Evolutionary conservation across 2,797 vertebrate genomes (phyloP), one percentile per base, ranked within the genome.

Genomic region (Delichon dasypus): DNA sequence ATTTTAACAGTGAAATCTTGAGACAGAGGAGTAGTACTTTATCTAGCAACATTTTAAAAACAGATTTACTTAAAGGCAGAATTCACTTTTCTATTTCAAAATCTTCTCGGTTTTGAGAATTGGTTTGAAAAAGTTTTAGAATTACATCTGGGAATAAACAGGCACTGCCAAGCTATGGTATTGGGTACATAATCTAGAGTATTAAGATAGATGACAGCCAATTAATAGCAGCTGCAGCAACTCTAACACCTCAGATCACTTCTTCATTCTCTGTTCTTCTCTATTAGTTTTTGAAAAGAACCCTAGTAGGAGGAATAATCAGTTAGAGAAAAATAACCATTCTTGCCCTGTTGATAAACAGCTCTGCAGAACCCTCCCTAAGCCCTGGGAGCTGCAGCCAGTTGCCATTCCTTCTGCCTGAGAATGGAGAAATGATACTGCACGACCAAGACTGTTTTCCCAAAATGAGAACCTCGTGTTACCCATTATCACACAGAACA

Each of bases 401-500:
- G 79, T 44, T 91, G 55, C 65, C 73, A 75, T 74, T 91, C 83
- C 77, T 88, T 80, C 80, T 91, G 64, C 67, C 67, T 10, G 9
- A 90, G 73, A 72, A 75, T 10, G 29, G 36, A 85, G 88, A 90
- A 61, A 93, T 61, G 72, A 82, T 44, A 65, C 29, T 61, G 67
- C 1, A 0, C 32, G 70, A 93, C 70, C 73, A 64, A 86, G 48
- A 86, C 0, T 79, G 42, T 67, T 74, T 55, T 77, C 57, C n/a
- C 64, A 45, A 81, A 94, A 94, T 25, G 38, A 91, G 77, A 93
- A 77, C 64, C 67, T 53, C 76, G 73, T 90, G 77, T 71, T 66
- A 74, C 10, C 60, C 74, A 54, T 76, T 50, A 91, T 48, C 42
- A 76, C 48, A 84, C 85, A 72, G 87, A 83, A 78, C 2, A 81